These are phyloP conservation scores for Donacobius atricapilla DNA, from an alignment of 2,113 vertebrate species.

Conservation along the genomic window DNA sequence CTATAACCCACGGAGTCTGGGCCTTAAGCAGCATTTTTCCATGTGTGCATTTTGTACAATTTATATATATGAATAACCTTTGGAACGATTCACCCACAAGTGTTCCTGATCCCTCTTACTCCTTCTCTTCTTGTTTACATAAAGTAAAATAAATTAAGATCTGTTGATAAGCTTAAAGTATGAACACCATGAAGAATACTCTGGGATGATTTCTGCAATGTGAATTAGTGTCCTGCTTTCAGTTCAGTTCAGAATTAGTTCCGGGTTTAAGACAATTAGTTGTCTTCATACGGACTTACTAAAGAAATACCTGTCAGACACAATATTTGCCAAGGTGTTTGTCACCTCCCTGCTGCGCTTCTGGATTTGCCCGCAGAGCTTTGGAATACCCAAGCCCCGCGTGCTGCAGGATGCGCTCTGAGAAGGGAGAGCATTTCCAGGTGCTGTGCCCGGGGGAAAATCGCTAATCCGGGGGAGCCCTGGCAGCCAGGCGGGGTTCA, in stretches of 20 bases:
- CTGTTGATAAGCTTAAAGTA: background rate
- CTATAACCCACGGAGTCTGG: background rate
- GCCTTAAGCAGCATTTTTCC: background rate
- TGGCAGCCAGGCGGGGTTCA: background rate
- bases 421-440: background rate
- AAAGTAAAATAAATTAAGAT: background rate
- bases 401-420: background rate
- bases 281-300: background rate
- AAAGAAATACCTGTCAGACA: background rate
- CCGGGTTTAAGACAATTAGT: background rate
- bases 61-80: background rate
- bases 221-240: background rate
- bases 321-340: background rate
- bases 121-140: background rate
- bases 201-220: background rate
- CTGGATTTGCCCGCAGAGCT: background rate
- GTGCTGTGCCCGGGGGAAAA: background rate
- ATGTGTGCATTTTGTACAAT: background rate
- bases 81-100: background rate
- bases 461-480: background rate
- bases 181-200: background rate
- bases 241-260: background rate
- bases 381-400: background rate
- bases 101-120: background rate
- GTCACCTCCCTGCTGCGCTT: background rate